A percentile compares a stretch with the other conserved stretches of the same genome.
Evolutionary conservation across 2,113 vertebrate species (phyloP).

Genomic region (Hippopotamus amphibius): DNA sequence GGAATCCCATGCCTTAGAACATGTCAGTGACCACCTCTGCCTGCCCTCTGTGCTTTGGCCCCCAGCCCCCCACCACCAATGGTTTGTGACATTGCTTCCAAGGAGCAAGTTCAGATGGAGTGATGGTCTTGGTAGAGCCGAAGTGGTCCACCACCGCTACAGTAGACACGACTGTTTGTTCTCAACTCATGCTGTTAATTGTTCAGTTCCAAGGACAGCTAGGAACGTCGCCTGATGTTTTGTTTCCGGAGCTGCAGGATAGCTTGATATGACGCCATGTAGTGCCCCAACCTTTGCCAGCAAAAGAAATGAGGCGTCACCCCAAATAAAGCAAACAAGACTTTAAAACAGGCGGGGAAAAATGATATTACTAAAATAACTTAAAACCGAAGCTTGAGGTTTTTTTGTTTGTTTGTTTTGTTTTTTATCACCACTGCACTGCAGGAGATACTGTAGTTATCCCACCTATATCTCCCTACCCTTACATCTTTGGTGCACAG

Average conservation of each 20-base stretch:
- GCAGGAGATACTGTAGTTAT: background rate
- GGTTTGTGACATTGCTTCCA: background rate
- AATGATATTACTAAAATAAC: background rate
- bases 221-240: background rate
- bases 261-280: constrained; percentile 1
- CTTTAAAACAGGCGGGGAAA: background rate
- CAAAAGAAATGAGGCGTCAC: background rate
- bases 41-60: background rate
- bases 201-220: constrained; percentile 40
- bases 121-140: background rate
- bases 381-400: background rate
- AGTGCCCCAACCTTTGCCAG: constrained; percentile 45
- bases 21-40: background rate
- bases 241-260: background rate
- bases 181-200: background rate
- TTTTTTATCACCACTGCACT: background rate
- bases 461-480: background rate
- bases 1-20: background rate
- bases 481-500: background rate
- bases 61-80: background rate
- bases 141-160: background rate
- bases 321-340: background rate
- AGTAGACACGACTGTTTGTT: background rate
- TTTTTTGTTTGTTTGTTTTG: background rate
- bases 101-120: background rate